These are phyloP conservation scores for Tenebrosternarchus preto DNA, from an alignment of 2,113 vertebrate species.

Conservation along the genomic window DNA sequence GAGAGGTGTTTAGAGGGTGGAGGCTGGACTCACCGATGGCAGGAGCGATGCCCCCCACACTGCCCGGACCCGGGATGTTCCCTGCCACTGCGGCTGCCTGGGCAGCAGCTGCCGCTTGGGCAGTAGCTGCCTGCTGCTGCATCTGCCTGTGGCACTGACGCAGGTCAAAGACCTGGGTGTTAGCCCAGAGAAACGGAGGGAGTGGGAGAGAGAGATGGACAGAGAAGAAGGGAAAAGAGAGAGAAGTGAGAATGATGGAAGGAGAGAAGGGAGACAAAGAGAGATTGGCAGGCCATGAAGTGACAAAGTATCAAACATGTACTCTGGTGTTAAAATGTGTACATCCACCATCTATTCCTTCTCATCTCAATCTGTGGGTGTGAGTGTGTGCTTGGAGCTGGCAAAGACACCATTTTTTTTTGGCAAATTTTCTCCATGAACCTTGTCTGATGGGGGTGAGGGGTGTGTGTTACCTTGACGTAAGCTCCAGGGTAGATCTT, in stretches of 20 bases:
- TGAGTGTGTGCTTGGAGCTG: too few relatives aligned
- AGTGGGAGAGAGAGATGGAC: background rate
- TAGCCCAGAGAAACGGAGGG: background rate
- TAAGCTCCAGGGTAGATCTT: slow-evolving; percentile 80
- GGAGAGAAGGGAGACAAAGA: too few relatives aligned
- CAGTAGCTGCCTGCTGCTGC: slow-evolving; percentile 80
- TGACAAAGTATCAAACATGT: too few relatives aligned
- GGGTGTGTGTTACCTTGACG: slow-evolving; percentile 62
- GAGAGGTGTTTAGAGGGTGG: background rate
- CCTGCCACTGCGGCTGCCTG: slow-evolving; percentile 69
- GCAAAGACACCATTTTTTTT: too few relatives aligned
- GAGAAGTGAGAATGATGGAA: too few relatives aligned
- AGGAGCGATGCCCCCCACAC: slow-evolving; percentile 71
- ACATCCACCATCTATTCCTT: too few relatives aligned
- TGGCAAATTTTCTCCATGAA: background rate
- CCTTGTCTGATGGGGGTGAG: background rate
- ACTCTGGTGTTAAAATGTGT: too few relatives aligned
- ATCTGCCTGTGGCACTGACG: slow-evolving; percentile 83
- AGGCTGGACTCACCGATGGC: slow-evolving; percentile 69
- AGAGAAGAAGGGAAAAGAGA: too few relatives aligned
- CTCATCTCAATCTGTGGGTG: too few relatives aligned
- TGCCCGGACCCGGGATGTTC: slow-evolving; percentile 70
- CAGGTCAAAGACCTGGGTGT: slow-evolving; percentile 76
- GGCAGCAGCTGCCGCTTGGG: slow-evolving; percentile 68
- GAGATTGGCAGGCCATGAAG: too few relatives aligned